phyloP scores from a whole-genome alignment of 2,888 invertebrate genomes.

The Andrena hattorfiana region DNA sequence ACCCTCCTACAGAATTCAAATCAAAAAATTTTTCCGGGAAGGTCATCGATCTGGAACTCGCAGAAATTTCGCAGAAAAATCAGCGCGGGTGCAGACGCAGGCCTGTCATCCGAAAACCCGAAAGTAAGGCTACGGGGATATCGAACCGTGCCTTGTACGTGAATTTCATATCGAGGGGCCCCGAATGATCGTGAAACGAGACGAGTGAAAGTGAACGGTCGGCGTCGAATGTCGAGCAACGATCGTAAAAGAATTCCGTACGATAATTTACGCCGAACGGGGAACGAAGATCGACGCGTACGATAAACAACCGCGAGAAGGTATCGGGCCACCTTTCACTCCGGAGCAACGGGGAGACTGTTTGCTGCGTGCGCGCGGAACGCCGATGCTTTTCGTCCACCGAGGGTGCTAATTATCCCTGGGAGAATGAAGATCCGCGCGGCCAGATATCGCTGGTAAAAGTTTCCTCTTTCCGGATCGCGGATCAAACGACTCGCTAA shows the following conservation, averaged over 20 bases:
- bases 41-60: too few relatives aligned
- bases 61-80: not conserved
- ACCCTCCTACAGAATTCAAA: too few relatives aligned
- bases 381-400: slow-evolving; percentile 42
- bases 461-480: slow-evolving; percentile 54
- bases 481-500: slow-evolving; percentile 29
- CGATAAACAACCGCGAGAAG: slow-evolving; percentile 34
- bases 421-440: slow-evolving; percentile 46
- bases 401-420: slow-evolving; percentile 54
- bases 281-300: slow-evolving; percentile 39
- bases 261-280: slow-evolving; percentile 48
- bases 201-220: slow-evolving; percentile 69
- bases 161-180: slow-evolving; percentile 45
- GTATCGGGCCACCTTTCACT: slow-evolving; percentile 55
- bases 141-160: slow-evolving; percentile 7
- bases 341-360: slow-evolving; percentile 36
- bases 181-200: slow-evolving; percentile 26
- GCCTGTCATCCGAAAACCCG: too few relatives aligned
- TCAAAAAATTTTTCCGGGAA: too few relatives aligned
- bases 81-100: not conserved
- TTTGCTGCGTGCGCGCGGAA: not conserved
- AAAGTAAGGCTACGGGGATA: not conserved
- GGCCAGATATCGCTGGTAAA: slow-evolving; percentile 48
- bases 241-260: slow-evolving; percentile 58
- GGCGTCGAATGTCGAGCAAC: slow-evolving; percentile 58